Evolutionary conservation across 2,888 invertebrate species (phyloP).

Genomic region (Ctena decussata): DNA sequence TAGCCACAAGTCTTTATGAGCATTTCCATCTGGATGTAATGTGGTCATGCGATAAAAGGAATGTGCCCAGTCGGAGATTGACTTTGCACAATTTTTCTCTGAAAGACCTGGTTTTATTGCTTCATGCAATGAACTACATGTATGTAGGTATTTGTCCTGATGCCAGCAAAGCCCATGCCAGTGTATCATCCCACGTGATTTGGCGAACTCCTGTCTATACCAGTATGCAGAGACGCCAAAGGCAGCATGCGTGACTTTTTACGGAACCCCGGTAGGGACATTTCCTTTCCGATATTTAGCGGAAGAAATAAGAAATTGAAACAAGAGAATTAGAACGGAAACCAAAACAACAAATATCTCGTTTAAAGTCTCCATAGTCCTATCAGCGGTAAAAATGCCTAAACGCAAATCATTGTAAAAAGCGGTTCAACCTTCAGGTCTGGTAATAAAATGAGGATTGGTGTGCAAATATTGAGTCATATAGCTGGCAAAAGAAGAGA

Average conservation of each 20-base stretch:
- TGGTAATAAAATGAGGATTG: no score
- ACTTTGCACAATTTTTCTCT: conserved; percentile 34
- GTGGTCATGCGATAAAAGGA: conserved; percentile 51
- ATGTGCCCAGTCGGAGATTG: conserved; percentile 50
- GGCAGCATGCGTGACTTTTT: conserved; percentile 65
- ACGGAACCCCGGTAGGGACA: no score
- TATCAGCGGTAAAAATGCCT: no score
- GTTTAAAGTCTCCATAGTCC: no score
- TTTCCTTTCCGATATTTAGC: no score
- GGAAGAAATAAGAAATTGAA: no score
- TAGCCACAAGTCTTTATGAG: conserved; percentile 65
- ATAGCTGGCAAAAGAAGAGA: no score
- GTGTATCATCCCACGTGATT: conserved; percentile 69
- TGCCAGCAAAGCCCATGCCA: conserved; percentile 71
- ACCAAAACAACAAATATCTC: no score
- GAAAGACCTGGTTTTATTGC: conserved; percentile 21
- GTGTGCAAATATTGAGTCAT: no score
- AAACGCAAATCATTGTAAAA: no score
- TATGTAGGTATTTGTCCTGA: conserved; percentile 49
- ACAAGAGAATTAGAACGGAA: no score
- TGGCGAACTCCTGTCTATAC: conserved; percentile 71
- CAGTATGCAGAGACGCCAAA: conserved; percentile 68
- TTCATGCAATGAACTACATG: conserved; percentile 27
- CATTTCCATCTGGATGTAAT: conserved; percentile 44
- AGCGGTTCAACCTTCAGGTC: no score